Evolutionary conservation across 2,888 invertebrate species (phyloP), one percentile per base, ranked within the genome.

Genomic region (Sarcophaga rosellei): DNA sequence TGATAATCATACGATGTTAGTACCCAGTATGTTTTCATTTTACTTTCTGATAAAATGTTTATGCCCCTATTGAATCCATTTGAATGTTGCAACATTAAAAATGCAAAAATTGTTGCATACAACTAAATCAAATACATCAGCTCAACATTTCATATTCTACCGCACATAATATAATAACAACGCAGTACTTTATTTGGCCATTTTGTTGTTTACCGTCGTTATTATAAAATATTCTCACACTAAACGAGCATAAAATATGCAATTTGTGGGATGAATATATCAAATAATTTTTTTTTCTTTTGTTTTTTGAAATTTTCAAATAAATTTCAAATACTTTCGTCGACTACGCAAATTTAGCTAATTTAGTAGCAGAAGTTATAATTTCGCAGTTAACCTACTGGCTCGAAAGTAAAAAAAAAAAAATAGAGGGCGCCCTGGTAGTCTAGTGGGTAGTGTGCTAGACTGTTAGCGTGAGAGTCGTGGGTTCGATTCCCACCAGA

Each of bases 171-270:
- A 35, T 35, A 35, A 35, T 10, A 35, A 35, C 35, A 35, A 10
- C 35, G 10, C 35, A 35, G 35, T 35, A 35, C 10, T 70, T 15
- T 23, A 45, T 59, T 57, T 69, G 21, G 17, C 62, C 25, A n/a
- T 62, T 45, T 68, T 17, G 45, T 45, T 70, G 15, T 65, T 53
- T 78, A 35, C 35, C 35, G 8, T 62, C 66, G 35, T 25, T 23
- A 61, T 74, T 44, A 69, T 81, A 75, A 75, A 66, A 74, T 69
- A 81, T 81, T 81, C 63, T 75, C 69, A 81, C 81, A 75, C 81
- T 81, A 69, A 81, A 75, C 75, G 74, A 75, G 69, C 75, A 75
- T 81, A 69, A 75, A 81, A 75, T 69, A 81, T 75, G 53, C 61
- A 81, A 62, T 75, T 74, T 81, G 61, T 69, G 68, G 74, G 25